These are phyloP conservation scores for Gnathonemus echidnorhynchus DNA, from an alignment of 2,113 vertebrate species.

Conservation along the genomic window DNA sequence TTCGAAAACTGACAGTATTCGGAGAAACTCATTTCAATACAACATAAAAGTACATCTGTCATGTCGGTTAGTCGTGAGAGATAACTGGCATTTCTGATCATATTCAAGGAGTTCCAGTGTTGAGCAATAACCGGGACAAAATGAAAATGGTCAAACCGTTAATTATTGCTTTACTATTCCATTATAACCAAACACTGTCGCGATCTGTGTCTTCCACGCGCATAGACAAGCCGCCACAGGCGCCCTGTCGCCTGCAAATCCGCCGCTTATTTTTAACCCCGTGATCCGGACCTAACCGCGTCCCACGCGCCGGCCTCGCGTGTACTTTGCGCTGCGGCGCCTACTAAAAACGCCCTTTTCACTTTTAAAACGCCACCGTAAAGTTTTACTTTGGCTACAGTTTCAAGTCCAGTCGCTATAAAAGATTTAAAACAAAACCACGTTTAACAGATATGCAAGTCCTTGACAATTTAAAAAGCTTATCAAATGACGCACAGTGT, in stretches of 20 bases:
- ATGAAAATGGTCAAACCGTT: neutral
- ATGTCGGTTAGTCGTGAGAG: neutral
- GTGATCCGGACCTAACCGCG: neutral
- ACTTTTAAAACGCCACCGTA: neutral
- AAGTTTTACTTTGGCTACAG: neutral
- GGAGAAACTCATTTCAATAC: neutral
- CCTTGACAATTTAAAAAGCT: neutral
- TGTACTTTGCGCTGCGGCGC: neutral
- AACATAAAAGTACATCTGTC: neutral
- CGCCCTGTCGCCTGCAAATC: neutral
- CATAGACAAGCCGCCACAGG: neutral
- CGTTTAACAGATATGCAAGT: neutral
- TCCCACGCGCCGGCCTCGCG: neutral
- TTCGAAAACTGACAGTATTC: neutral
- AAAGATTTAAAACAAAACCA: neutral
- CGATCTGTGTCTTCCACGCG: neutral
- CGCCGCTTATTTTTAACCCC: neutral
- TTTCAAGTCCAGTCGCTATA: neutral
- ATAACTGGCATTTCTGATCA: neutral
- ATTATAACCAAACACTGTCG: too few species aligned
- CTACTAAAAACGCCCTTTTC: neutral
- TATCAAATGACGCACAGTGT: neutral
- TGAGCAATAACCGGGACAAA: neutral
- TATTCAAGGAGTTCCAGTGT: neutral
- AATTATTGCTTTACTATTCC: neutral